Evolutionary conservation across 2,888 invertebrate species (phyloP), one percentile per base, ranked within the genome.

Genomic region (Pycnomerus fuliginosus): DNA sequence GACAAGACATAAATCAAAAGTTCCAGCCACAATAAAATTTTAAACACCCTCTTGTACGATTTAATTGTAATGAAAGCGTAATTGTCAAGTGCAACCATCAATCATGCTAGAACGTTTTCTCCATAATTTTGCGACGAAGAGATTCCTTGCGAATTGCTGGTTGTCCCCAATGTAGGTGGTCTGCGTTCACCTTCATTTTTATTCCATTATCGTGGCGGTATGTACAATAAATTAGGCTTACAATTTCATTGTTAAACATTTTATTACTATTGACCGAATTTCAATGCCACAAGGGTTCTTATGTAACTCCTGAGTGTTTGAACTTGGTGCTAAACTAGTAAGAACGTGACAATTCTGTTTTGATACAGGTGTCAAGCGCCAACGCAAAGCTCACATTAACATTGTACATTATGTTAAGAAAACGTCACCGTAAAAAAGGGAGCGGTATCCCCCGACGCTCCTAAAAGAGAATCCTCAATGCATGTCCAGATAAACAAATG

Each of bases 301-400:
- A n/a, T n/a, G n/a, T n/a, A n/a, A n/a, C n/a, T n/a, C n/a, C n/a
- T n/a, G n/a, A n/a, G 8, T 20, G 20, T 8, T 8, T 4, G 20
- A 20, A 4, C 20, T 4, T 20, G 20, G 8, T 20, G 8, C 22
- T 35, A 33, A 15, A 36, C 40, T 20, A 29, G 20, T 42, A 25
- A 50, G 52, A 54, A 56, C 50, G 56, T 56, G 54, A 54, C 51
- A 49, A 54, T 56, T 54, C 52, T 51, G 53, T 54, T 56, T 53
- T 53, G 48, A 48, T 55, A 50, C 43, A 53, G 51, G 52, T 52
- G 52, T 49, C 48, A 48, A 47, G 46, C 50, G 49, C 52, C 56
- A 50, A 50, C 50, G 50, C 50, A 44, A 48, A 39, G 48, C 43
- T 43, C 36, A 43, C 48, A 48, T 48, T 48, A 48, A 48, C 43